These are phyloP conservation scores for Bombus pyrosoma DNA, from an alignment of 1,140 invertebrate species.

Conservation along the genomic window DNA sequence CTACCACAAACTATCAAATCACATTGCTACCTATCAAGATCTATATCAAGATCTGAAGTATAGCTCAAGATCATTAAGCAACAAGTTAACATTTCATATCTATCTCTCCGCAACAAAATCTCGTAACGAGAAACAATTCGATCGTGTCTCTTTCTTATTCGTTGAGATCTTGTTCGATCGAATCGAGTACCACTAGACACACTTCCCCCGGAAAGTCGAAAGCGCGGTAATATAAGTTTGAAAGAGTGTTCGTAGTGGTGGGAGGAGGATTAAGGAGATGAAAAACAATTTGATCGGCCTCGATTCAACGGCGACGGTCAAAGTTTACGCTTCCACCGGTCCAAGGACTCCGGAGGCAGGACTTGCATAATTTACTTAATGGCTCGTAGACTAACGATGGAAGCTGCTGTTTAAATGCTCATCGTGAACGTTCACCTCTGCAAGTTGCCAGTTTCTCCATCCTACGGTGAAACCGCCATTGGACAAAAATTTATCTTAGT, in stretches of 20 bases:
- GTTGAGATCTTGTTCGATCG: neutral
- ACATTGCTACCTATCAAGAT: too few relatives aligned
- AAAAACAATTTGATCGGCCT: constrained; percentile 63
- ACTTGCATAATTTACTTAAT: constrained; percentile 67
- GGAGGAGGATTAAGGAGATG: constrained; percentile 18
- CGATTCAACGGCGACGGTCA: constrained; percentile 55
- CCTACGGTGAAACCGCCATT: neutral
- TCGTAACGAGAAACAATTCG: too few relatives aligned
- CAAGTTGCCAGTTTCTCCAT: constrained; percentile 18
- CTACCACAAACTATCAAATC: too few relatives aligned
- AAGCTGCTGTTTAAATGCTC: constrained; percentile 56
- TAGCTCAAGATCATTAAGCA: too few relatives aligned
- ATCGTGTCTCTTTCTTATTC: too few relatives aligned
- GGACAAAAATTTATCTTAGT: constrained; percentile 41
- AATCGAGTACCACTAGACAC: constrained; percentile 23
- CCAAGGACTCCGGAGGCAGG: constrained; percentile 35
- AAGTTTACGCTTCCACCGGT: constrained; percentile 61
- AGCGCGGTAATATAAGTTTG: constrained; percentile 24
- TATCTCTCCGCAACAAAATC: too few relatives aligned
- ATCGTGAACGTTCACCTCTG: constrained; percentile 25
- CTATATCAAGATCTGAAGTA: too few relatives aligned
- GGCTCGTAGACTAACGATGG: constrained; percentile 66
- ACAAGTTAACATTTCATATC: too few relatives aligned
- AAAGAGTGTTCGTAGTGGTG: neutral
- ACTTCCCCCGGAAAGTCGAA: neutral